These are phyloP conservation scores for Esox lucius DNA, from an alignment of 2,797 vertebrate species.

Conservation along the genomic window DNA sequence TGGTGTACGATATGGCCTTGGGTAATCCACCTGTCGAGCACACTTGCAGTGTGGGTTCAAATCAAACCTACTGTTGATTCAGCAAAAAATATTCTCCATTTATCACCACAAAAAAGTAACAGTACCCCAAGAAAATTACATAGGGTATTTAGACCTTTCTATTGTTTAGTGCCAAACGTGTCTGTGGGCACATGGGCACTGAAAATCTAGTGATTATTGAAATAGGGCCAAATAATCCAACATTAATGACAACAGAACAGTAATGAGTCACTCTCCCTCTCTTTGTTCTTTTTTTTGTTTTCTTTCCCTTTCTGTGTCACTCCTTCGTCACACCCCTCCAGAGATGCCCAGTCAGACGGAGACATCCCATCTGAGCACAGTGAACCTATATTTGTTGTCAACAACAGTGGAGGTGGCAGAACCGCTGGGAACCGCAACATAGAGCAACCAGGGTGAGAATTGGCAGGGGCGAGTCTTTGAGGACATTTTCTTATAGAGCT, in stretches of 20 bases:
- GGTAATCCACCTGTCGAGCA: too few relatives aligned
- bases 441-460: slow-evolving; percentile 61
- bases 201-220: neutral
- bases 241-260: slow-evolving; percentile 17
- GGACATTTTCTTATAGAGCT: neutral
- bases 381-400: slow-evolving; percentile 79
- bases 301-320: neutral
- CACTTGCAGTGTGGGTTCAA: too few relatives aligned
- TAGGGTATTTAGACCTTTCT: too few relatives aligned
- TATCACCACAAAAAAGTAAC: too few relatives aligned
- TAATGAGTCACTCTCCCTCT: slow-evolving; percentile 12
- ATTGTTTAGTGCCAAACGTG: neutral
- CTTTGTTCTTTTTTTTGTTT: neutral
- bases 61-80: too few relatives aligned
- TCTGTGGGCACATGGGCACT: neutral
- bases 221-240: slow-evolving; percentile 13
- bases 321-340: slow-evolving; percentile 32
- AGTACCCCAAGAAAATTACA: too few relatives aligned
- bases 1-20: too few relatives aligned
- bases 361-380: slow-evolving; percentile 84
- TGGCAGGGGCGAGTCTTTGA: slow-evolving; percentile 37
- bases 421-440: slow-evolving; percentile 73
- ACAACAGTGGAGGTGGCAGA: slow-evolving; percentile 59
- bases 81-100: too few relatives aligned
- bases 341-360: slow-evolving; percentile 79